These are phyloP conservation scores for Neuroterus valhalla DNA, from an alignment of 1,140 invertebrate genomes.

Conservation along the genomic window DNA sequence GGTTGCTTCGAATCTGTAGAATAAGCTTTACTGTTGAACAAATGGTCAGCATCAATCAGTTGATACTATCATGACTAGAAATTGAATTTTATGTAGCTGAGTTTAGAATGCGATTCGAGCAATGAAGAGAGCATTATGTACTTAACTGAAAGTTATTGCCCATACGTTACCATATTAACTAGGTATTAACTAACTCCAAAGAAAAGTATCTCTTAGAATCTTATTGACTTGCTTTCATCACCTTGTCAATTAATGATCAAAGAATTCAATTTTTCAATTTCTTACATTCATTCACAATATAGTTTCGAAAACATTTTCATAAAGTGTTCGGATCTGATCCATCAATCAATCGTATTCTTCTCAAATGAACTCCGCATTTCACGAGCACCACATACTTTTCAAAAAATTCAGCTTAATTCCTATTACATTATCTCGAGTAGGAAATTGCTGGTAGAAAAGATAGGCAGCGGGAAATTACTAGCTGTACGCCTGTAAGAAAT, in stretches of 20 bases:
- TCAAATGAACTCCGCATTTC: not conserved
- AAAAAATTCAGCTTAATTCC: not conserved
- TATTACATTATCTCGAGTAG: not conserved
- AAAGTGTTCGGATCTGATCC: not conserved
- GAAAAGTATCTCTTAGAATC: no score
- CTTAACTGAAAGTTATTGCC: slow-evolving; percentile 6
- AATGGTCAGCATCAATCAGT: slow-evolving; percentile 12
- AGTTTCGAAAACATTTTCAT: not conserved
- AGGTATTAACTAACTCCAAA: not conserved
- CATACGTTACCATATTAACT: not conserved
- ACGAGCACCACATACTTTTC: slow-evolving; percentile 1
- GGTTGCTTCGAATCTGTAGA: not conserved
- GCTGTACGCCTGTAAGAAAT: not conserved
- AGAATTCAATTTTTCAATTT: no score
- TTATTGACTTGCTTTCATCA: no score
- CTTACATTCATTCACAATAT: no score
- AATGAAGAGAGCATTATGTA: slow-evolving; percentile 22
- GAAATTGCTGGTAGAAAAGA: not conserved
- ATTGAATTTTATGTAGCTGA: slow-evolving; percentile 7
- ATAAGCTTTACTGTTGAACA: slow-evolving; percentile 18
- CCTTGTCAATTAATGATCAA: no score
- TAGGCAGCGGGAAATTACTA: not conserved
- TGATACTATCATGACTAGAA: slow-evolving; percentile 1
- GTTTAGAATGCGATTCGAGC: slow-evolving; percentile 15
- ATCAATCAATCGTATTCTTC: not conserved